A percentile compares a stretch with the other conserved stretches of the same genome.
phyloP scores from a whole-genome alignment of 2,888 invertebrate species.

The Andrena haemorrhoa region DNA sequence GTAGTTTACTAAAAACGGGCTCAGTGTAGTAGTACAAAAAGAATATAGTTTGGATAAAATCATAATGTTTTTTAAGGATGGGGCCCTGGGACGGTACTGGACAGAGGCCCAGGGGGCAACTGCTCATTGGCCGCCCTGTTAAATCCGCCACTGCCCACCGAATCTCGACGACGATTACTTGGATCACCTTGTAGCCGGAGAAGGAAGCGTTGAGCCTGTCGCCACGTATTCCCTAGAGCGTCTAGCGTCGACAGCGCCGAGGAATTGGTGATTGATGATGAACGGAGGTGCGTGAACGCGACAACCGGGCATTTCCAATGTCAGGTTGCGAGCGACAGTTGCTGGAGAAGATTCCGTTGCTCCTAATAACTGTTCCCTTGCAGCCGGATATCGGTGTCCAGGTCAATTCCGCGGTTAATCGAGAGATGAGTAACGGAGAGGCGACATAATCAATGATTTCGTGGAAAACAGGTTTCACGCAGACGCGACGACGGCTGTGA shows the following conservation, averaged over 20 bases:
- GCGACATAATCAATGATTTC: conserved; percentile 45
- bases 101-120: too few relatives aligned
- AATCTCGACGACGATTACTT: not conserved
- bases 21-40: too few relatives aligned
- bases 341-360: conserved; percentile 7
- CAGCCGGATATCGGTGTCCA: conserved; percentile 36
- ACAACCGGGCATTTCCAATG: conserved; percentile 33
- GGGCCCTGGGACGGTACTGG: too few relatives aligned
- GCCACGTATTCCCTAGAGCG: not conserved
- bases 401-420: conserved; percentile 46
- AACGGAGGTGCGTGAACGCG: conserved; percentile 21
- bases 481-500: conserved; percentile 8
- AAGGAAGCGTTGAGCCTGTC: conserved; percentile 7
- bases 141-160: too few relatives aligned
- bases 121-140: too few relatives aligned
- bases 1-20: too few relatives aligned
- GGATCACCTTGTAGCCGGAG: conserved; percentile 14
- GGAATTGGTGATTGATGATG: conserved; percentile 50
- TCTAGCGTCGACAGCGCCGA: conserved; percentile 11
- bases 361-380: conserved; percentile 29
- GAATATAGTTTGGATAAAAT: too few relatives aligned
- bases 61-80: too few relatives aligned
- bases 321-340: conserved; percentile 13
- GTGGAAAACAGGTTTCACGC: conserved; percentile 55
- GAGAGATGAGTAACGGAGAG: conserved; percentile 43